Conservation (phyloP, 2,888 invertebrate species). For the Sesamia inferens region DNA sequence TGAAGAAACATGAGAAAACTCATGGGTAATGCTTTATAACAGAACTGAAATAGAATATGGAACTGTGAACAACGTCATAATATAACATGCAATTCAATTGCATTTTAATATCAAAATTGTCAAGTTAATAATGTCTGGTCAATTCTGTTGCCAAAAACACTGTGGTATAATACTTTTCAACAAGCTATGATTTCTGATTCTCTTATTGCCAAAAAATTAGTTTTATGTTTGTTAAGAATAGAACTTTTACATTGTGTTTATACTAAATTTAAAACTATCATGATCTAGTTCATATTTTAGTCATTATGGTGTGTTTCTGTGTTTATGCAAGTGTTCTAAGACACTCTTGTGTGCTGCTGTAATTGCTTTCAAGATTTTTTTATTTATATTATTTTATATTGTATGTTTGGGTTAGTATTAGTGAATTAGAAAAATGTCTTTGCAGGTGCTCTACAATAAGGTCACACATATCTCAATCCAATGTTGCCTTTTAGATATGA, state of each 20-base stretch:
- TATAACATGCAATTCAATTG: conserved; percentile 63
- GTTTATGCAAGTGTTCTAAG: conserved; percentile 82
- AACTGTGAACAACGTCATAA: conserved; percentile 66
- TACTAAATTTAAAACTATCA: conserved; percentile 84
- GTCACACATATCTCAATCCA: conserved; percentile 88
- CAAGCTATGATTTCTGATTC: conserved; percentile 83
- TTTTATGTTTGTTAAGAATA: conserved; percentile 80
- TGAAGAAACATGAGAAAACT: conserved; percentile 90
- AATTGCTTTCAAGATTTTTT: conserved; percentile 83
- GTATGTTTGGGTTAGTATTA: conserved; percentile 84
- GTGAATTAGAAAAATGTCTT: conserved; percentile 83
- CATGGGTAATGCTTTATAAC: conserved; percentile 78
- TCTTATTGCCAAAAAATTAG: conserved; percentile 90
- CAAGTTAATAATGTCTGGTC: conserved; percentile 51
- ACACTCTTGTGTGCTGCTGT: conserved; percentile 86
- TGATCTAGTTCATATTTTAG: conserved; percentile 89
- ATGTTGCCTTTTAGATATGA: conserved; percentile 90
- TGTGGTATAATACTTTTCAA: conserved; percentile 74
- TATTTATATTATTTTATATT: conserved; percentile 81
- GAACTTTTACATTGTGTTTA: conserved; percentile 80
- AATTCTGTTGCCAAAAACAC: conserved; percentile 60
- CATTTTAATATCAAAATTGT: conserved; percentile 60
- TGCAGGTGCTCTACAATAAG: conserved; percentile 88
- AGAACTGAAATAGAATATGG: conserved; percentile 62
- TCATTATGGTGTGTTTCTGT: conserved; percentile 89